Evolutionary conservation across 2,113 vertebrate genomes (phyloP), one percentile per base, ranked within the genome.

Genomic region (Pristiophorus japonicus): DNA sequence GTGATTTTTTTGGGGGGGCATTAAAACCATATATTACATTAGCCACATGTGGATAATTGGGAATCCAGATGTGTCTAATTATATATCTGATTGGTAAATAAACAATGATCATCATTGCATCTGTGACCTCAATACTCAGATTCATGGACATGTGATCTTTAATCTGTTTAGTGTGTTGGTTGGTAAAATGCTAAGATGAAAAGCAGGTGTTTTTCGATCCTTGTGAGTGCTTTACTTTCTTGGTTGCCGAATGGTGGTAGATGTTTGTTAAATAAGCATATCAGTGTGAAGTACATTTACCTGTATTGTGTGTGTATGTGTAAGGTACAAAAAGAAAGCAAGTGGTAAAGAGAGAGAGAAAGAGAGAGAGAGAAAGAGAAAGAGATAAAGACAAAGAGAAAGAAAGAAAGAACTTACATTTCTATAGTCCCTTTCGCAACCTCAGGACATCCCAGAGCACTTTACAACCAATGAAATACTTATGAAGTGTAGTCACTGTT

Each of bases 51-150:
- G 30, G 87, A 4, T 62, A 62, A 59, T 91, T 91, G 51, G 55
- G 78, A 55, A 91, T 91, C 55, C 87, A 91, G 87, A 91, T 91
- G 55, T 62, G 47, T 12, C 87, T 62, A 59, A n/a, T 62, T 91
- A n/a, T 30, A 14, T 5, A 30, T 62, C 87, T 18, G 55, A 91
- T 91, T 34, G 62, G 30, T 91, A 91, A 91, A 91, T 34, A 62
- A 22, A 59, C 87, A 59, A n/a, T n/a, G n/a, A n/a, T 55, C 27
- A n/a, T 59, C 34, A 34, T 34, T 90, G 87, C 20, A 27, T 2
- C 87, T 59, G 30, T 59, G 34, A 91, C 18, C 30, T 18, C 55
- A n/a, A 59, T 14, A 59, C 87, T 34, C 12, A 12, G 27, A 90
- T 14, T 12, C 55, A 34, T 18, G 12, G 16, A 45, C n/a, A 34